These are phyloP conservation scores for Bucco capensis DNA, from an alignment of 2,113 vertebrate genomes.

Conservation along the genomic window DNA sequence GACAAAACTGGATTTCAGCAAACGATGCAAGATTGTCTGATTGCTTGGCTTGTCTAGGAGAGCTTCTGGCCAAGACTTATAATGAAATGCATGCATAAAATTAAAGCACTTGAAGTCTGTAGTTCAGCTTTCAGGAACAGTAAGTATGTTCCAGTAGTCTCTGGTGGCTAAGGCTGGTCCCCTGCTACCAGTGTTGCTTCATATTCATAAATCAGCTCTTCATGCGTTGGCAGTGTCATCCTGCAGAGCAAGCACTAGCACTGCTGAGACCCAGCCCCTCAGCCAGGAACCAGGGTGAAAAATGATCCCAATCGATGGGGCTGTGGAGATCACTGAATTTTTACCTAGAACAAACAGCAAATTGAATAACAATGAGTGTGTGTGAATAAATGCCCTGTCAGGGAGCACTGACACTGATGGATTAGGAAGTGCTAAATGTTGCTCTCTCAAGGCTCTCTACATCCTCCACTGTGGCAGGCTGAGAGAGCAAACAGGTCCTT, in stretches of 20 bases:
- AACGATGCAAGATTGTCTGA: conserved; percentile 89
- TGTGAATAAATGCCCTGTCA: conserved; percentile 89
- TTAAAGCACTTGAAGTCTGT: conserved; percentile 74
- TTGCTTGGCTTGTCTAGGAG: conserved; percentile 82
- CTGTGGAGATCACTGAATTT: conserved; percentile 52
- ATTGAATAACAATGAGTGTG: conserved; percentile 86
- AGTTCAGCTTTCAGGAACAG: conserved; percentile 32
- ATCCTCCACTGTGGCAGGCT: conserved; percentile 56
- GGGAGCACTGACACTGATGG: conserved; percentile 84
- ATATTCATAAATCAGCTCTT: conserved; percentile 80
- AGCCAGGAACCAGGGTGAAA: conserved; percentile 72
- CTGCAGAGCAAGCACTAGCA: conserved; percentile 58
- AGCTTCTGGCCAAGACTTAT: conserved; percentile 81
- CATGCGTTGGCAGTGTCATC: conserved; percentile 54
- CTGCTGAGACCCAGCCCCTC: conserved; percentile 63
- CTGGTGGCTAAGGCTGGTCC: conserved; percentile 69
- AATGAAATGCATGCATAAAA: conserved; percentile 91
- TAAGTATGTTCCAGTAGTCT: conserved; percentile 68
- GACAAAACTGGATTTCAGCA: conserved; percentile 90
- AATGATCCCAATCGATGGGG: conserved; percentile 71
- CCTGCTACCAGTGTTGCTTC: conserved; percentile 57
- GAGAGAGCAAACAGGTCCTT: conserved; percentile 59
- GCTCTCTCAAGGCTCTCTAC: conserved; percentile 51
- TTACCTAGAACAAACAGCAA: conserved; percentile 77
- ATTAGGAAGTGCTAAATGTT: conserved; percentile 74